A percentile compares a stretch with the other conserved stretches of the same genome.
phyloP scores from a whole-genome alignment of 2,888 invertebrate species.

The Nineta flava region DNA sequence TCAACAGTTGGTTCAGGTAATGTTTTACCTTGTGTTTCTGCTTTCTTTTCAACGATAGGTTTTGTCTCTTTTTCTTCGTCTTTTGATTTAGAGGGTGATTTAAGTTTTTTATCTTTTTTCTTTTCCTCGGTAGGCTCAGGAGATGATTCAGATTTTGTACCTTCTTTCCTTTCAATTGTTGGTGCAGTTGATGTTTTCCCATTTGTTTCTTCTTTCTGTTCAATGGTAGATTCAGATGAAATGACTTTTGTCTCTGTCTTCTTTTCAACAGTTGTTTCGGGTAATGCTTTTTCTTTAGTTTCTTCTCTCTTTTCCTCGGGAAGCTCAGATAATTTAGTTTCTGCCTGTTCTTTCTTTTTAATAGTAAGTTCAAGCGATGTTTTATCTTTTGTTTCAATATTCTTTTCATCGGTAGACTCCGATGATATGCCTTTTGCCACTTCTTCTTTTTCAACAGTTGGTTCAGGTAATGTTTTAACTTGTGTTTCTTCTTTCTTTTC shows the following conservation, averaged over 20 bases:
- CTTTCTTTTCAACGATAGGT: background rate
- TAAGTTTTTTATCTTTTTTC: conserved; percentile 7
- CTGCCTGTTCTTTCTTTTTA: too few species aligned
- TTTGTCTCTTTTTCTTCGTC: conserved; percentile 10
- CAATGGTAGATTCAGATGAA: conserved; percentile 6
- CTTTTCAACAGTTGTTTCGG: background rate
- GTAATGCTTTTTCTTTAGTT: background rate
- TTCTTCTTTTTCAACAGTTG: background rate
- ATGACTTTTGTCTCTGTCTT: too few species aligned
- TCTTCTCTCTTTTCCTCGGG: background rate
- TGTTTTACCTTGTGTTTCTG: conserved; percentile 6
- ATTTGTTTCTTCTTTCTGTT: conserved; percentile 9
- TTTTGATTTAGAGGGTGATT: conserved; percentile 8
- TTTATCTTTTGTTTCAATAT: conserved; percentile 1
- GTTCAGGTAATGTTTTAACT: conserved; percentile 6
- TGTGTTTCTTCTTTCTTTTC: conserved; percentile 8
- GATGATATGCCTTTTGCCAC: conserved; percentile 9
- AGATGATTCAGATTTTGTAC: background rate
- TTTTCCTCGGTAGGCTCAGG: background rate
- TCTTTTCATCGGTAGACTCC: conserved; percentile 9
- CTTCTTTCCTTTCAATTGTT: conserved; percentile 1
- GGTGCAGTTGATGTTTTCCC: conserved; percentile 6
- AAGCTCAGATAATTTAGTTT: too few species aligned
- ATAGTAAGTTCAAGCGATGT: too few species aligned
- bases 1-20: conserved; percentile 8